These are phyloP conservation scores for Rhinogobius similis DNA, from an alignment of 2,113 vertebrate genomes.

Conservation along the genomic window DNA sequence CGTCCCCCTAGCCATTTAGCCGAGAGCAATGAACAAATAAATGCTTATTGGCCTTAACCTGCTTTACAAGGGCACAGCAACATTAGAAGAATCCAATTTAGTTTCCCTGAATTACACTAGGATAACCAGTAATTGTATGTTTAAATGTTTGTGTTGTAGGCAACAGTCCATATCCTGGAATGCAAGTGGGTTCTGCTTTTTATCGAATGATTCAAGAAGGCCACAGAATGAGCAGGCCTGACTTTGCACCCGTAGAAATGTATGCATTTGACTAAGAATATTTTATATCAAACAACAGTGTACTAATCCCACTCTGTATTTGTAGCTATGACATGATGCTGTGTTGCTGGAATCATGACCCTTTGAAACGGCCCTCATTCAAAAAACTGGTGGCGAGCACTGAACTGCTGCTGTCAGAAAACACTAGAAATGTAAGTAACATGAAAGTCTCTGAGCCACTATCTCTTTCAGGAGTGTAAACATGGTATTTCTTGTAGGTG, in stretches of 20 bases:
- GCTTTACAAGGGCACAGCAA: neutral
- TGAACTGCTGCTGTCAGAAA: slow-evolving; percentile 91
- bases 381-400: slow-evolving; percentile 92
- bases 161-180: slow-evolving; percentile 94
- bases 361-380: slow-evolving; percentile 91
- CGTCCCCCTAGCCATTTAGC: slow-evolving; percentile 29
- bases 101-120: neutral
- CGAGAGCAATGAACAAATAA: slow-evolving; percentile 7
- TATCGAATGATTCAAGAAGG: slow-evolving; percentile 98
- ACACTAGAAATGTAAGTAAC: slow-evolving; percentile 85
- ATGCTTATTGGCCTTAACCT: slow-evolving; percentile 14
- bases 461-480: neutral
- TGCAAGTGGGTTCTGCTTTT: slow-evolving; percentile 95
- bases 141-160: slow-evolving; percentile 73
- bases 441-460: neutral
- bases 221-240: slow-evolving; percentile 92
- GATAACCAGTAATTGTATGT: neutral
- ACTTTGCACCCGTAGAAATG: slow-evolving; percentile 90
- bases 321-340: slow-evolving; percentile 94
- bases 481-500: slow-evolving; percentile 72
- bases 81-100: neutral
- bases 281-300: neutral
- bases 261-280: slow-evolving; percentile 68
- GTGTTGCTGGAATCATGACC: slow-evolving; percentile 93
- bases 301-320: slow-evolving; percentile 26